A percentile compares a stretch with the other conserved stretches of the same genome.
Conservation (phyloP, 2,797 vertebrate genomes). For the Anisognathus igniventris region DNA sequence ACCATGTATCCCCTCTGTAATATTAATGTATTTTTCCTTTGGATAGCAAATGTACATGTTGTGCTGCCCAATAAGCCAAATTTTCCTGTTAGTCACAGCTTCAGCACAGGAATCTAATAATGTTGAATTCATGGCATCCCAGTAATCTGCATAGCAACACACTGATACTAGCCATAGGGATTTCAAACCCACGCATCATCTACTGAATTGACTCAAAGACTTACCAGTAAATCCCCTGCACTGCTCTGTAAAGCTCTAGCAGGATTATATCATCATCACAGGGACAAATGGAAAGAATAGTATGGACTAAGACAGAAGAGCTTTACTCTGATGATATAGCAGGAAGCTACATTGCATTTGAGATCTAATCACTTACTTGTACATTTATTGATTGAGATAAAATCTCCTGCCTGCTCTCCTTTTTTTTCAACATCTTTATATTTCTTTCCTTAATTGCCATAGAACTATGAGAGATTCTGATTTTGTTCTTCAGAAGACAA, state of each 20-base stretch:
- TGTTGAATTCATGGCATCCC: not conserved
- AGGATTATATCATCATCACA: slow-evolving; percentile 50
- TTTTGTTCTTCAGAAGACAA: not conserved
- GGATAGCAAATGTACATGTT: not conserved
- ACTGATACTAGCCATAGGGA: not conserved
- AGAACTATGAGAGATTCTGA: not conserved
- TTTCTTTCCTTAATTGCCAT: not conserved
- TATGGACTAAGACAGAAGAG: slow-evolving; percentile 24
- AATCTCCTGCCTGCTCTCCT: not conserved
- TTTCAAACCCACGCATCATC: slow-evolving; percentile 17
- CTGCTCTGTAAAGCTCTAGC: slow-evolving; percentile 3
- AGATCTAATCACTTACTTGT: slow-evolving; percentile 16
- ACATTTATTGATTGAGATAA: slow-evolving; percentile 6
- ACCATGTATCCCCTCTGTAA: accelerated
- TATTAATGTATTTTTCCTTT: not conserved
- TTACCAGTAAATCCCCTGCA: slow-evolving; percentile 47
- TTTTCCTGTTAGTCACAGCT: not conserved
- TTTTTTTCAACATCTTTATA: not conserved
- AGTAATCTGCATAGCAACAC: slow-evolving; percentile 53
- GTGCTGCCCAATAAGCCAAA: not conserved
- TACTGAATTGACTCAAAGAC: slow-evolving; percentile 42
- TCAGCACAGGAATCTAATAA: not conserved
- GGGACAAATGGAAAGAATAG: slow-evolving; percentile 23
- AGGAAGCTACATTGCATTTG: not conserved
- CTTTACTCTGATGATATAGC: not conserved